These are phyloP conservation scores for Hoplias malabaricus DNA, from an alignment of 2,113 vertebrate genomes.

Conservation along the genomic window DNA sequence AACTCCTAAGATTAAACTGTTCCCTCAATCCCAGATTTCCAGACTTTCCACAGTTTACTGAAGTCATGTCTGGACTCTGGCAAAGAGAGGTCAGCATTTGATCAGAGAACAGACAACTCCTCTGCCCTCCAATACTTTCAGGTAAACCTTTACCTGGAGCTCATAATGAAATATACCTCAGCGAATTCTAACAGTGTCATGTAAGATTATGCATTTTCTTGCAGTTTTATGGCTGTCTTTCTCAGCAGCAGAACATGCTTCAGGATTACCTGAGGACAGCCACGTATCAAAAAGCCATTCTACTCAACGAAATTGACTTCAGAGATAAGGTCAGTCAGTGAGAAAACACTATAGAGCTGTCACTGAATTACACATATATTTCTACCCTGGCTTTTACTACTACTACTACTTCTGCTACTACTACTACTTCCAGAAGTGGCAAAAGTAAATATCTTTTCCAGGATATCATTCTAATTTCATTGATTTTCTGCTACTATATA, in stretches of 20 bases:
- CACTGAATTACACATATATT: too few relatives aligned
- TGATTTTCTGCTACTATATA: too few relatives aligned
- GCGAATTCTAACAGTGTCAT: too few relatives aligned
- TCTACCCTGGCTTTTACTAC: too few relatives aligned
- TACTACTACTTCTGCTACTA: too few relatives aligned
- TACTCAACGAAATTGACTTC: constrained; percentile 79
- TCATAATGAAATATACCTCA: neutral
- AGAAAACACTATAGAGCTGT: too few relatives aligned
- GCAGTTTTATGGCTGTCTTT: constrained; percentile 77
- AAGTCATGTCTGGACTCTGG: constrained; percentile 45
- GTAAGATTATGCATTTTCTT: constrained; percentile 31
- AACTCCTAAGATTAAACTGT: neutral
- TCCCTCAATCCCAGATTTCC: constrained; percentile 62
- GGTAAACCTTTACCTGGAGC: constrained; percentile 55
- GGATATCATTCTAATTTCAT: too few relatives aligned
- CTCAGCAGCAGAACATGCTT: constrained; percentile 78
- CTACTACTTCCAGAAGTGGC: too few relatives aligned
- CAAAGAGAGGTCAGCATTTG: constrained; percentile 59
- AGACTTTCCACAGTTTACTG: constrained; percentile 61
- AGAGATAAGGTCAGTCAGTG: constrained; percentile 73
- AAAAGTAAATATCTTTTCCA: too few relatives aligned
- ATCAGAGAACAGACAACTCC: constrained; percentile 58
- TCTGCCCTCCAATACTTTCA: constrained; percentile 69
- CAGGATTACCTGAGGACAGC: constrained; percentile 78
- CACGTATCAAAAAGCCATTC: constrained; percentile 77